These are phyloP conservation scores for Epistrophe eligans DNA, from an alignment of 2,888 invertebrate species.

Conservation along the genomic window DNA sequence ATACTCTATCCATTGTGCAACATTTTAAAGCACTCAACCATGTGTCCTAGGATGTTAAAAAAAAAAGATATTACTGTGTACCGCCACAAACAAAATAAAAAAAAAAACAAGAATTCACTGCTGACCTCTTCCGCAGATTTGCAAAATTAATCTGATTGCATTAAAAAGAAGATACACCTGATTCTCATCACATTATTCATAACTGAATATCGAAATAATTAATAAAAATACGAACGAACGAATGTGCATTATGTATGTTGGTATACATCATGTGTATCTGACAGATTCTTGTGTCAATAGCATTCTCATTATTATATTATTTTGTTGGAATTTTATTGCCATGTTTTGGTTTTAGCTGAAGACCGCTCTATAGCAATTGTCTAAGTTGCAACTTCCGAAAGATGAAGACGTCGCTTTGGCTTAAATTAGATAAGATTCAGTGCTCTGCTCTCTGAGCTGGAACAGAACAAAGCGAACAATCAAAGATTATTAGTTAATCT, in stretches of 20 bases:
- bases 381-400: conserved; percentile 53
- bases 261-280: conserved; percentile 2
- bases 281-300: conserved; percentile 63
- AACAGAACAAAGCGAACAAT: conserved; percentile 71
- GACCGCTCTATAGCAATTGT: not conserved
- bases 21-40: conserved; percentile 65
- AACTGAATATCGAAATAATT: conserved; percentile 43
- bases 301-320: conserved; percentile 36
- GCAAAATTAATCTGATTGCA: conserved; percentile 68
- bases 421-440: conserved; percentile 55
- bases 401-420: conserved; percentile 20
- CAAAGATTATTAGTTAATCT: conserved; percentile 69
- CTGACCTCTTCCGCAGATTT: conserved; percentile 64
- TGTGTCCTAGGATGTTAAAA: conserved; percentile 66
- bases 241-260: not conserved
- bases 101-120: not conserved
- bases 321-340: conserved; percentile 48
- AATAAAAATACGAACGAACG: conserved; percentile 40
- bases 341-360: conserved; percentile 20
- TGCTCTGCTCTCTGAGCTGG: conserved; percentile 67
- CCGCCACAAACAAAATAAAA: conserved; percentile 7
- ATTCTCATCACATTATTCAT: conserved; percentile 40
- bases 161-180: conserved; percentile 23
- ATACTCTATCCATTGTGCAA: conserved; percentile 51
- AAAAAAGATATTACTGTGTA: conserved; percentile 25